These are phyloP conservation scores for Oophaga pumilio DNA, from an alignment of 2,113 vertebrate species.

Conservation along the genomic window DNA sequence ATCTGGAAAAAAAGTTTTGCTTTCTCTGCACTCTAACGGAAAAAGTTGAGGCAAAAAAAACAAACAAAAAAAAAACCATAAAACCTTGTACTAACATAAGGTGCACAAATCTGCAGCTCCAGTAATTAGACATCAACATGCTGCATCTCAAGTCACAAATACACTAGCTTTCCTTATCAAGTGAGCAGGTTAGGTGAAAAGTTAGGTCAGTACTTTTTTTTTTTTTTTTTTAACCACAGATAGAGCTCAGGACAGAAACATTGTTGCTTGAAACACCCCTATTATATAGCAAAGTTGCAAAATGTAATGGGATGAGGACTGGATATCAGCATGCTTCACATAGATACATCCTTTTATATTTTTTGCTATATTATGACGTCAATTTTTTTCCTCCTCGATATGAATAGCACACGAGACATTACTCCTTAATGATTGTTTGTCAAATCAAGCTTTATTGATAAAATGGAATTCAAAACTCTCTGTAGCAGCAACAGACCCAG, in stretches of 20 bases:
- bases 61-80: not conserved
- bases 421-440: slow-evolving; percentile 80
- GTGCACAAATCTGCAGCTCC: slow-evolving; percentile 75
- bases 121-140: slow-evolving; percentile 78
- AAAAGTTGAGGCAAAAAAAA: not conserved
- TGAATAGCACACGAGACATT: slow-evolving; percentile 71
- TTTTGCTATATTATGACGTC: not conserved
- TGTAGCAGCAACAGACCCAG: slow-evolving; percentile 81
- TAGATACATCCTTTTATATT: not conserved
- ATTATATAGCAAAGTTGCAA: slow-evolving; percentile 60
- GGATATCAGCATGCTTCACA: too few relatives aligned
- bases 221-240: slow-evolving; percentile 69
- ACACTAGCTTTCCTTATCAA: slow-evolving; percentile 71
- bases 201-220: slow-evolving; percentile 74
- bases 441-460: slow-evolving; percentile 87
- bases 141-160: slow-evolving; percentile 76
- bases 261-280: slow-evolving; percentile 66
- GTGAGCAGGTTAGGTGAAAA: slow-evolving; percentile 70
- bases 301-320: too few relatives aligned
- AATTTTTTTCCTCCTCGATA: not conserved
- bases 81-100: not conserved
- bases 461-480: slow-evolving; percentile 81
- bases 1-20: not conserved
- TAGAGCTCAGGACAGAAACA: slow-evolving; percentile 69
- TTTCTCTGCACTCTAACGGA: not conserved